Conservation (phyloP, 2,888 invertebrate genomes). For the Noctua janthina region DNA sequence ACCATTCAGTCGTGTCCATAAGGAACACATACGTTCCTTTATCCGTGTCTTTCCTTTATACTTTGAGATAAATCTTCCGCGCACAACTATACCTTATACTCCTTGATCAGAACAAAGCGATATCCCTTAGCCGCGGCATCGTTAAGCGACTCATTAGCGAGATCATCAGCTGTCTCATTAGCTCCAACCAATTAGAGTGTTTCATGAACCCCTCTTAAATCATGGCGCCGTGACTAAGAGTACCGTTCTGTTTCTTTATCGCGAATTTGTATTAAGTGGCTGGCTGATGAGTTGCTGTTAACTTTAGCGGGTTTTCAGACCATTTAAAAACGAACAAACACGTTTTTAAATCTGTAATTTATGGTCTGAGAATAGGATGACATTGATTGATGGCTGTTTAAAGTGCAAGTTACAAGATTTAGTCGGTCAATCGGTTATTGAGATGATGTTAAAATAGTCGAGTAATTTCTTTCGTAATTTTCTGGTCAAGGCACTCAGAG, state of each 20-base stretch:
- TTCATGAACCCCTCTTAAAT: constrained; percentile 72
- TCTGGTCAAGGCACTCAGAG: no score
- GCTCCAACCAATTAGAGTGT: constrained; percentile 83
- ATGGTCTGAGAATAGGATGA: neutral
- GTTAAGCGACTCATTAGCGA: constrained; percentile 82
- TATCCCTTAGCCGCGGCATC: constrained; percentile 53
- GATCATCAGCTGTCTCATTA: constrained; percentile 87
- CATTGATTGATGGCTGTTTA: constrained; percentile 9
- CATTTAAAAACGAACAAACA: constrained; percentile 16
- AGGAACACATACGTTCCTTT: constrained; percentile 6
- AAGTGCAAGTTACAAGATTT: neutral
- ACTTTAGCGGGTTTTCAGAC: constrained; percentile 26
- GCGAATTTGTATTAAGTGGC: constrained; percentile 57
- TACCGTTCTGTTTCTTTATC: constrained; percentile 59
- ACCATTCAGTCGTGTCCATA: constrained; percentile 15
- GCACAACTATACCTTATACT: constrained; percentile 33
- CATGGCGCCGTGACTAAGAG: constrained; percentile 66
- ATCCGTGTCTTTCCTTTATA: constrained; percentile 8
- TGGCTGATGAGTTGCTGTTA: constrained; percentile 45
- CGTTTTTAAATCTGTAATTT: neutral
- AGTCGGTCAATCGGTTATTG: neutral
- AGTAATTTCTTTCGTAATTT: neutral
- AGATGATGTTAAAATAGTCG: neutral
- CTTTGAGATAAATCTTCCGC: constrained; percentile 46
- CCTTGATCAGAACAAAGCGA: constrained; percentile 60